Conservation (phyloP, 2,113 vertebrate genomes). For the Scolopax mira region DNA sequence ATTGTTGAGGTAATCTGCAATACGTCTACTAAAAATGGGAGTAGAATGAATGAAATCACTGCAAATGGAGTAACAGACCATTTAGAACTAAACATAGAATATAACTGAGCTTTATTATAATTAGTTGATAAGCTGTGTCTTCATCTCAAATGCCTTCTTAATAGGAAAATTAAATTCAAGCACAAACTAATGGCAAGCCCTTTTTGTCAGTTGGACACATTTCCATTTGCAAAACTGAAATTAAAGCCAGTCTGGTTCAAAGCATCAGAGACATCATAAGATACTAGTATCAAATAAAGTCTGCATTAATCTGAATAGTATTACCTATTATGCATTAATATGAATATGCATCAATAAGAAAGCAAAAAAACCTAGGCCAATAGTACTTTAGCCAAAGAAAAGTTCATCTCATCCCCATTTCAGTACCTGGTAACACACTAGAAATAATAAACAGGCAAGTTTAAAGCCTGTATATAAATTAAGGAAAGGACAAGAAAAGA, state of each 20-base stretch:
- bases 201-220: background rate
- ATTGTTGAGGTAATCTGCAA: background rate
- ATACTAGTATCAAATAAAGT: background rate
- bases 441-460: background rate
- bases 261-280: background rate
- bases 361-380: background rate
- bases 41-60: background rate
- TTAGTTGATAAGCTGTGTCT: background rate
- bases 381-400: background rate
- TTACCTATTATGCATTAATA: background rate
- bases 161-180: background rate
- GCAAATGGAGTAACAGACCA: background rate
- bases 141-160: background rate
- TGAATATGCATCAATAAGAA: background rate
- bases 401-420: background rate
- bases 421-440: background rate
- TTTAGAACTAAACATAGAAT: background rate
- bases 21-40: constrained; percentile 5
- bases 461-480: background rate
- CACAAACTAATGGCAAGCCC: background rate
- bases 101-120: background rate
- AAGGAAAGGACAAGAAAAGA: background rate
- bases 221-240: background rate
- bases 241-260: background rate
- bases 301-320: background rate